Base-by-base conservation (phyloP, 2,888 invertebrate genomes). In the Ephialtes manifestator region DNA sequence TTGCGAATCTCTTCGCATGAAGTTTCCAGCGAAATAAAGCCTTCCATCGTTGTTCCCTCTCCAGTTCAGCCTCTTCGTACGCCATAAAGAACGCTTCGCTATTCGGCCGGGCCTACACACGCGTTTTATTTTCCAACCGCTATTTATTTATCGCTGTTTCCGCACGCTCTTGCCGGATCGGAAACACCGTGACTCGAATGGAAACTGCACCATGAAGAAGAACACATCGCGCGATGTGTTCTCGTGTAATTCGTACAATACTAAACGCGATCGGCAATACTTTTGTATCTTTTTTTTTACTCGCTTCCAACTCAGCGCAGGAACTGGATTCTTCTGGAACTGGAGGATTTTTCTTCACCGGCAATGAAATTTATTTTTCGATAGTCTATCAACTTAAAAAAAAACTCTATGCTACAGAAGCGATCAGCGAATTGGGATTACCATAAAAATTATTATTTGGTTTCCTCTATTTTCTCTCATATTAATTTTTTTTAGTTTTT, bases 1-100 rank as follows among this genome's bases (percentile, higher is more conserved):
- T 55, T 48, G 76, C 71, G 71, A 84, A 80, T 84, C 71, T 76
- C 67, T 76, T 71, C 71, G 65, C 51, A 58, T 31, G 51, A 76
- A 76, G 48, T 71, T 80, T 81, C 53, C 72, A 71, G 4, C 76
- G 65, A 51, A 71, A 51, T 60, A 60, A 48, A 35, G 48, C 24
- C 24, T 71, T 65, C 20, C 58, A 60, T 15, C 68, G 4, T 78
- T 18, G 18, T 53, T 2, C 24, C 24, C 24, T 24, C 24, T 24
- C n/a, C 31, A 8, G 10, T 18, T 43, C 39, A 31, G 15, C 46
- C 43, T 15, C 18, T 13, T 68, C 58, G 18, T 55, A 31, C 28
- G 46, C 72, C 63, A 43, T 80, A 72, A 80, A 74, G 28, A 67
- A 53, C 39, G 35, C 51, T 24, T n/a, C 28, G 72, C 53, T 43